A percentile compares a stretch with the other conserved stretches of the same genome.
Conservation (phyloP, 2,888 invertebrate species). For the Timema podura region DNA sequence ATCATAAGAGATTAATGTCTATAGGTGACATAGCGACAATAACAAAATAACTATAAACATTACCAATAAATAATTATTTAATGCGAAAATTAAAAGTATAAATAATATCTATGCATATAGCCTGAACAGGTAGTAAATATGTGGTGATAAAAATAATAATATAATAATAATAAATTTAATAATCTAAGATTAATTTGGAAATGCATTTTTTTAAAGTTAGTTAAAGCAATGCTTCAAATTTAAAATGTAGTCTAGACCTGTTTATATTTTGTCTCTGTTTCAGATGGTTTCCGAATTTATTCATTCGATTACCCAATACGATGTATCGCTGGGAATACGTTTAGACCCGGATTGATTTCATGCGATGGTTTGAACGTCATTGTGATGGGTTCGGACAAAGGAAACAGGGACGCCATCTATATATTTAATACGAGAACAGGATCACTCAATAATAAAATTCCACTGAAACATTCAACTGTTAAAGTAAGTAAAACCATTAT, state of each 20-base stretch:
- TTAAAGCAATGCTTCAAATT: too few relatives aligned
- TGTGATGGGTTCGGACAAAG: slow-evolving; percentile 77
- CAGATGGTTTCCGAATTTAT: slow-evolving; percentile 73
- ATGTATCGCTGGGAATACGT: slow-evolving; percentile 59
- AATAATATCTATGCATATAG: too few relatives aligned
- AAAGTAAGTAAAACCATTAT: slow-evolving; percentile 47
- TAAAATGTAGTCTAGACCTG: not conserved
- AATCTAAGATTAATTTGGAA: not conserved
- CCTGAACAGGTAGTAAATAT: too few relatives aligned
- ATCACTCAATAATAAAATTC: slow-evolving; percentile 50
- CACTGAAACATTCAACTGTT: slow-evolving; percentile 48
- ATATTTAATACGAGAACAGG: slow-evolving; percentile 82
- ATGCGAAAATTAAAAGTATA: too few relatives aligned
- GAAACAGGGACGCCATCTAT: slow-evolving; percentile 73
- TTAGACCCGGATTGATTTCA: slow-evolving; percentile 74
- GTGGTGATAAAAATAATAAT: not conserved
- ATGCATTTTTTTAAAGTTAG: too few relatives aligned
- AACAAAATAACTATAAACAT: not conserved
- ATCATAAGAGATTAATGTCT: too few relatives aligned
- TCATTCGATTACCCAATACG: slow-evolving; percentile 78
- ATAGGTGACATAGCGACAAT: too few relatives aligned
- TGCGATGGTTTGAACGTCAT: slow-evolving; percentile 75
- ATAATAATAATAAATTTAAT: not conserved
- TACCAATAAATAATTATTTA: not conserved
- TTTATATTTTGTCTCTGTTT: slow-evolving; percentile 35